Evolutionary conservation across 2,797 vertebrate species (phyloP), one percentile per base, ranked within the genome.

Genomic region (Chaunax sp.): DNA sequence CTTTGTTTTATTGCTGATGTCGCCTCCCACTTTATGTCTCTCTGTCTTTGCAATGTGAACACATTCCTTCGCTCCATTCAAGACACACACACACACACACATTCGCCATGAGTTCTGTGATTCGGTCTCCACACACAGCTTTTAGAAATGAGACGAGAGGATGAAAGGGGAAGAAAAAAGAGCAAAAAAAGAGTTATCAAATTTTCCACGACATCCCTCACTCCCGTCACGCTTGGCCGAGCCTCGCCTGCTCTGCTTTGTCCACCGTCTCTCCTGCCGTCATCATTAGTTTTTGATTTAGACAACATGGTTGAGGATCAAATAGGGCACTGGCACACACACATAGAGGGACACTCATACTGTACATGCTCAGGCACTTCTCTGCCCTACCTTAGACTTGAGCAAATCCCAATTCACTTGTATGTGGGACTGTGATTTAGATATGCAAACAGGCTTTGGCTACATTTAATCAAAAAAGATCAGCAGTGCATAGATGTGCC

Each of bases 401-500:
- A 75, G 82, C 66, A 62, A 55, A 62, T 57, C 56, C 43, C 63
- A 68, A 71, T 63, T 84, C 79, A 69, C 52, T 53, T 47, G 53
- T 70, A 64, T 68, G 64, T 50, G 67, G 70, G 37, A 10, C 65
- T 51, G 11, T 14, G 79, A 75, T 86, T 86, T 79, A 75, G 65
- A 79, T 84, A 62, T 63, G 82, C 85, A 92, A 91, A 92, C 72
- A 90, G 52, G 38, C 82, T 87, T 75, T 71, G 82, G 68, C 72
- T 72, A 53, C 38, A 77, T 90, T 91, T 89, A 90, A 90, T 92
- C 91, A 90, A 90, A 78, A 45, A 71, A 74, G 77, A 89, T 86
- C 78, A 90, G 78, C 74, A 80, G 77, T 69, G 55, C 46, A 65
- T 73, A 69, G 81, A 8, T 28, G 49, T 20, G n/a, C 81, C 90